Conservation (phyloP, 2,797 vertebrate genomes). For the Anabas testudineus region DNA sequence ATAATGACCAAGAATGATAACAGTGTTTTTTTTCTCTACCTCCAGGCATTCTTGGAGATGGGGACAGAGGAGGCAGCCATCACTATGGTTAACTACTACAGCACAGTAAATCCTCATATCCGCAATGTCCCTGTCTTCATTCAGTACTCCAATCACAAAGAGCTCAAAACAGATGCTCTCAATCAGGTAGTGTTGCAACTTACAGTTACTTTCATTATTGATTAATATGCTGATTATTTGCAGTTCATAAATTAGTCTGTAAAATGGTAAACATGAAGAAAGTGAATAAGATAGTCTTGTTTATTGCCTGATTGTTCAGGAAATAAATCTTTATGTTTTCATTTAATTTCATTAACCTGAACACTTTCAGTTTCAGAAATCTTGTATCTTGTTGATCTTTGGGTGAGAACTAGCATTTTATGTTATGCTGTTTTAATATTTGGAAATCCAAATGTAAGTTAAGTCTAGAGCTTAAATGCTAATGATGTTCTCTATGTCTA, state of each 20-base stretch:
- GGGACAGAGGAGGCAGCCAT: slow-evolving; percentile 96
- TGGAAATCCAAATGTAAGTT: too few relatives aligned
- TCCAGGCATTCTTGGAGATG: slow-evolving; percentile 96
- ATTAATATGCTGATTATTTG: not conserved
- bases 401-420: not conserved
- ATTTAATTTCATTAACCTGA: not conserved
- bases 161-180: slow-evolving; percentile 94
- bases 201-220: not conserved
- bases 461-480: not conserved
- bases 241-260: not conserved
- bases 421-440: not conserved
- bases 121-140: slow-evolving; percentile 96
- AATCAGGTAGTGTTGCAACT: slow-evolving; percentile 87
- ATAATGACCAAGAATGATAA: not conserved
- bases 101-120: slow-evolving; percentile 92
- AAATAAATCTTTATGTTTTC: too few relatives aligned
- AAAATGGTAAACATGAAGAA: not conserved
- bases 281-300: too few relatives aligned
- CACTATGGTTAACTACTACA: slow-evolving; percentile 98
- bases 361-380: not conserved
- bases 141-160: slow-evolving; percentile 98
- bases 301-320: not conserved
- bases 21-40: slow-evolving; percentile 1
- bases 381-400: not conserved
- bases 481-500: not conserved